Base-by-base conservation (phyloP, 1,140 invertebrate genomes). In the Patella vulgata region DNA sequence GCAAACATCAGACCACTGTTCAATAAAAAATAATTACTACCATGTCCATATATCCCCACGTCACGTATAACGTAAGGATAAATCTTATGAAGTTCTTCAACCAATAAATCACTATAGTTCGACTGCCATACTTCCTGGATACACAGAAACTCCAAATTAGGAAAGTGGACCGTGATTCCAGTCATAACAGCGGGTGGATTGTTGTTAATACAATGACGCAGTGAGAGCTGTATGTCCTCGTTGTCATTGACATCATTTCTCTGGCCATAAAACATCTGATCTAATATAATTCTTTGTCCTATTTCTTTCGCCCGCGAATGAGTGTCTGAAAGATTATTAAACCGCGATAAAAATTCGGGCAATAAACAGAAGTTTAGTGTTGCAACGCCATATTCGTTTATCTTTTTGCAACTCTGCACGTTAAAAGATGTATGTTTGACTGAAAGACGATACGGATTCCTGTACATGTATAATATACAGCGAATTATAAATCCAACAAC, bases 1-100 rank as follows among this genome's bases (percentile, higher is more conserved):
- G 80, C 81, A 64, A 85, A 65, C 66, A 84, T 75, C 23, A 84
- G 70, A 3, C 84, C 84, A 64, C 82, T 84, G 69, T 81, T 82
- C 1, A 77, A 50, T 11, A 70, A 42, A 57, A 66, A 78, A 21
- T 48, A 51, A 55, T 80, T 77, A 28, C 47, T 66, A n/a, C 25
- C 63, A 1, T 60, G 39, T 43, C 58, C 61, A 44, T 55, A 57
- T 17, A 62, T 62, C 9, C 73, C 77, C 11, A 72, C 75, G 61
- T 80, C 78, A 65, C 75, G 73, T 12, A 80, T 39, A 39, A 80
- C 71, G 59, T 74, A 79, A 17, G 78, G 78, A 61, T 69, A 80
- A 1, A 74, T 54, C 52, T 77, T 71, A 46, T 79, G 77, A n/a
- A 80, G 68, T 44, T 78, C 67, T 14, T 66, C 28, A 6, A 77